A percentile compares a stretch with the other conserved stretches of the same genome.
Evolutionary conservation across 2,888 invertebrate genomes (phyloP).

Genomic region (Athripsodes cinereus): DNA sequence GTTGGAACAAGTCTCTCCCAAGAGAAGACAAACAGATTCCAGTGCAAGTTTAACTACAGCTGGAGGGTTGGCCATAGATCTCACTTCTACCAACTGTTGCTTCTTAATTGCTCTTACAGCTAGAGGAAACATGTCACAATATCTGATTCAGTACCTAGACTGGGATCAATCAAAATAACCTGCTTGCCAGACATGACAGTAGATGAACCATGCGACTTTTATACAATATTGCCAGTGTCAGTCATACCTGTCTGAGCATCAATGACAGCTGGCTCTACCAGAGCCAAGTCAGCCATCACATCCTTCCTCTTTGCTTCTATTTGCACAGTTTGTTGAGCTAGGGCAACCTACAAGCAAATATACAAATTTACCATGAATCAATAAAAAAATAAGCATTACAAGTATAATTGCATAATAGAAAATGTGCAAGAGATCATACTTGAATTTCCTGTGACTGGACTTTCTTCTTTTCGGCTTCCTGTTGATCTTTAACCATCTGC

Average conservation of each 20-base stretch:
- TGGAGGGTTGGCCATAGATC: constrained; percentile 93
- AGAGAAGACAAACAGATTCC: constrained; percentile 88
- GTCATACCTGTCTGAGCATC: constrained; percentile 89
- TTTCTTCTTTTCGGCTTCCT: constrained; percentile 98
- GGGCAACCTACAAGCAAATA: constrained; percentile 43
- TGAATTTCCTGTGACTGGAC: constrained; percentile 97
- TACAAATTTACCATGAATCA: too few relatives aligned
- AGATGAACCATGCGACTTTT: too few relatives aligned
- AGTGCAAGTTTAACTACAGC: constrained; percentile 87
- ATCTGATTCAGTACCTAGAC: too few relatives aligned
- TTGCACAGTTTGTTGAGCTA: constrained; percentile 85
- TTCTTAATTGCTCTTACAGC: constrained; percentile 96
- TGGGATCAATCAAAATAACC: too few relatives aligned
- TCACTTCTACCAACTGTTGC: constrained; percentile 90
- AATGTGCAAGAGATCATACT: constrained; percentile 29
- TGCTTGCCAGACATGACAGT: too few relatives aligned
- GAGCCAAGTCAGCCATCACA: constrained; percentile 93
- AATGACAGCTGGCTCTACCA: constrained; percentile 98
- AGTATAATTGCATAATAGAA: neutral
- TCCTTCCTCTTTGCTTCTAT: constrained; percentile 90
- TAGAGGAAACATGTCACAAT: neutral
- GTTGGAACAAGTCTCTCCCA: constrained; percentile 85
- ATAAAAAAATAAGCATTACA: too few relatives aligned
- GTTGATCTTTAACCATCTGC: constrained; percentile 99
- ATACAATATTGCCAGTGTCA: too few relatives aligned